Evolutionary conservation across 2,888 invertebrate species (phyloP), one percentile per base, ranked within the genome.

Genomic region (Hyalella azteca): DNA sequence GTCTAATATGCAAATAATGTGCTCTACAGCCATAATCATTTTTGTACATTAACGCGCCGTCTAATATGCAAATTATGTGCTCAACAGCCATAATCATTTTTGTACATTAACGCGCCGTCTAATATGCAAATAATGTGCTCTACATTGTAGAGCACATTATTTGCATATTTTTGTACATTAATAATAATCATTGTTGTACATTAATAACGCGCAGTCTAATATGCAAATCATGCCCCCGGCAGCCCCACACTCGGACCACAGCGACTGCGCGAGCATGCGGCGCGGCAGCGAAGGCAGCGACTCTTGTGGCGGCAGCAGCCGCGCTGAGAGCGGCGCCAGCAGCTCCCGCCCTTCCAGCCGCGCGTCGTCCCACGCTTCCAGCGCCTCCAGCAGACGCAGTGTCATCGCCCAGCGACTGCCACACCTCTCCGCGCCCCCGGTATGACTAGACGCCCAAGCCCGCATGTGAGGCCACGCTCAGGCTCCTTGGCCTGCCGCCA

Each of bases 401-500:
- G 84, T 84, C 13, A 82, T 84, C 59, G 80, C 80, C 50, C 82
- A 73, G 49, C 78, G 77, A 45, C 78, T 81, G 49, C 83, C 83
- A 22, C 81, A 82, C 36, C 82, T 82, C 75, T 79, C 82, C 39
- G 84, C 82, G 49, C 84, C 84, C 59, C 84, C 84, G 54, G 84
- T 84, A 84, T 84, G 84, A 84, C 84, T 82, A 82, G 84, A 84
- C 81, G 81, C 84, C 79, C 76, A 82, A 80, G 81, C 82, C 78
- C 81, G 82, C 39, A 81, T 84, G 81, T 84, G 84, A 84, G 84
- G 84, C 81, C 82, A 84, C 84, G 84, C 84, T 81, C 82, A 77
- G 81, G 84, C 82, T 79, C 76, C 84, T 80, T 84, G 84, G 84
- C 81, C 84, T 78, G 79, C 81, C 76, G 81, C 81, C 79, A 80